These are phyloP conservation scores for Cydia fagiglandana DNA, from an alignment of 1,140 invertebrate genomes.

Conservation along the genomic window DNA sequence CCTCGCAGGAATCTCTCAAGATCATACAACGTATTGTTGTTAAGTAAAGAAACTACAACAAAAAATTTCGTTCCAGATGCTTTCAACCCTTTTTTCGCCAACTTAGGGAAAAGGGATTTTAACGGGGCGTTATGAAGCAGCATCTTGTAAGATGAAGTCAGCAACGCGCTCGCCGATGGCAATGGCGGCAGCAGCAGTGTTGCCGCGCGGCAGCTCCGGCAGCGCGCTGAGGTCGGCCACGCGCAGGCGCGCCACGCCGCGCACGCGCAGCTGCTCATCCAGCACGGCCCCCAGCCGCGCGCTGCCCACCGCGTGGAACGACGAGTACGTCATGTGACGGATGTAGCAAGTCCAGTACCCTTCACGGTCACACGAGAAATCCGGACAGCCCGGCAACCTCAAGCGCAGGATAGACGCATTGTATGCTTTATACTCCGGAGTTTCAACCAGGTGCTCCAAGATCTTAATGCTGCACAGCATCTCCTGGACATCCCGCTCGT, in stretches of 20 bases:
- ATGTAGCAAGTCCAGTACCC: conserved; percentile 74
- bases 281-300: conserved; percentile 51
- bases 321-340: conserved; percentile 67
- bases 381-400: conserved; percentile 42
- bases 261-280: conserved; percentile 59
- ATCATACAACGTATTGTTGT: too few species aligned
- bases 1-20: too few species aligned
- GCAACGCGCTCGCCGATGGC: conserved; percentile 80
- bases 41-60: too few species aligned
- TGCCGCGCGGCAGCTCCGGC: conserved; percentile 63
- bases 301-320: conserved; percentile 75
- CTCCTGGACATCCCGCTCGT: conserved; percentile 81
- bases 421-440: conserved; percentile 73
- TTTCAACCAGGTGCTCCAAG: conserved; percentile 78
- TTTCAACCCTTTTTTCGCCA: too few species aligned
- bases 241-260: conserved; percentile 63
- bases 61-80: too few species aligned
- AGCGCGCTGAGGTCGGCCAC: conserved; percentile 73
- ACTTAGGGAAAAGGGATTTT: too few species aligned
- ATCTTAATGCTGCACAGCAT: conserved; percentile 80
- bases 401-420: conserved; percentile 46
- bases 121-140: too few species aligned
- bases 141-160: conserved; percentile 77
- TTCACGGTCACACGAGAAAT: conserved; percentile 19
- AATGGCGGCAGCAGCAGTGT: conserved; percentile 59